Percentiles rank a stretch among this genome's conserved stretches.
These are phyloP conservation scores for Tupaia tana DNA, from an alignment of 2,113 vertebrate genomes.

Conservation along the genomic window DNA sequence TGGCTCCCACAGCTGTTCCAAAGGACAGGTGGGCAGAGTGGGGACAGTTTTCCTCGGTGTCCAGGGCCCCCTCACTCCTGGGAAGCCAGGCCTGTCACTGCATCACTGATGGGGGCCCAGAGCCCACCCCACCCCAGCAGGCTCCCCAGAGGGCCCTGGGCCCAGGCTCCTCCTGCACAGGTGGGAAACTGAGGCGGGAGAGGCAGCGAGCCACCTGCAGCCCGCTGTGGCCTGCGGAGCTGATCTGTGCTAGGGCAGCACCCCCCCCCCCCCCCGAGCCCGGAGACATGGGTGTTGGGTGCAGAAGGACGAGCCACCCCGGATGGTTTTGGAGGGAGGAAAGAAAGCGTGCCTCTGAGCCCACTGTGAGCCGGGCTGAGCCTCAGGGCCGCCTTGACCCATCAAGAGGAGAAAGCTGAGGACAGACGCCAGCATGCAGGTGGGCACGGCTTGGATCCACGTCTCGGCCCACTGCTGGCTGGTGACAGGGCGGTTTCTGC, in stretches of 20 bases:
- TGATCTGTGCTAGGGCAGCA: neutral
- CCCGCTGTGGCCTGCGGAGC: neutral
- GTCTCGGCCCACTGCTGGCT: neutral
- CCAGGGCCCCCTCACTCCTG: neutral
- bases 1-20: neutral
- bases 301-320: neutral
- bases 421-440: neutral
- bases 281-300: neutral
- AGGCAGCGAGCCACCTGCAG: neutral
- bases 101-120: neutral
- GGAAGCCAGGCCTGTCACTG: neutral
- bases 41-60: fast-evolving
- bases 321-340: neutral
- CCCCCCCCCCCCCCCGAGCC: neutral
- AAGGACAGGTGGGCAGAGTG: neutral
- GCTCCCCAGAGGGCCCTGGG: neutral
- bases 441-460: neutral
- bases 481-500: neutral
- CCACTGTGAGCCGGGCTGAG: neutral
- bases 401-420: neutral
- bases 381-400: neutral
- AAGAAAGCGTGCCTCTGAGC: neutral
- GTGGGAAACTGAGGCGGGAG: neutral
- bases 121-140: neutral
- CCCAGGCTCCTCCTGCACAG: too few relatives aligned